Base-by-base conservation (phyloP, 37 sponge, comb jelly and placozoan genomes). In the Ianthella basta region DNA sequence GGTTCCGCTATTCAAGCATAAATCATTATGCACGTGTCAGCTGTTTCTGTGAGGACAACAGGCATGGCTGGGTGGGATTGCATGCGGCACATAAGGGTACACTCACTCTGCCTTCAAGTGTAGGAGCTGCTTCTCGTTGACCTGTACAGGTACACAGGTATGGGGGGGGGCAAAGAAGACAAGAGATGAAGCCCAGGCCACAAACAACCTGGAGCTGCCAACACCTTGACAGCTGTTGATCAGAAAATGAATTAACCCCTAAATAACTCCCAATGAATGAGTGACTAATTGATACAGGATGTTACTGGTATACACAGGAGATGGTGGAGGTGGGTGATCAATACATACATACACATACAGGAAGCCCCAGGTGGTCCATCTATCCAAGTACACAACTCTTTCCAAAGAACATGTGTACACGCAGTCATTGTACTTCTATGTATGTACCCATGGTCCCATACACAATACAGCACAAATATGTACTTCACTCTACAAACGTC, bases 81-180 rank as follows among this genome's bases (percentile, higher is more conserved):
- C 32, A 53, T 41, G 72, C 4, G 15, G 13, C 0, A 12, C 4
- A 79, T 54, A 41, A 12, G 25, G 38, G 27, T 41, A 2, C n/a
- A 61, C 89, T 81, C 44, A 93, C 93, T 57, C 86, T 63, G 88
- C 70, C 25, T 87, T 59, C 27, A 89, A 69, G 41, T 93, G 93
- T 1, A 63, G 85, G 60, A 93, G 70, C 69, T 89, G 90, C n/a
- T 39, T 89, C 34, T 86, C 79, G 32, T 87, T 79, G n/a, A 93
- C 84, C 95, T 89, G 33, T 3, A 59, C 32, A 61, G 3, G 29
- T 29, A 61, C 27, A 61, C 4, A 29, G 14, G 59, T 20, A 57
- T 57, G 15, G 59, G 29, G 29, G 29, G 29, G 10, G 29, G 38
- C 23, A 72, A 6, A 72, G 6, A 72, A 6, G 4, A 74, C 1